These are phyloP conservation scores for Antitype chi DNA, from an alignment of 2,888 invertebrate genomes.

Conservation along the genomic window DNA sequence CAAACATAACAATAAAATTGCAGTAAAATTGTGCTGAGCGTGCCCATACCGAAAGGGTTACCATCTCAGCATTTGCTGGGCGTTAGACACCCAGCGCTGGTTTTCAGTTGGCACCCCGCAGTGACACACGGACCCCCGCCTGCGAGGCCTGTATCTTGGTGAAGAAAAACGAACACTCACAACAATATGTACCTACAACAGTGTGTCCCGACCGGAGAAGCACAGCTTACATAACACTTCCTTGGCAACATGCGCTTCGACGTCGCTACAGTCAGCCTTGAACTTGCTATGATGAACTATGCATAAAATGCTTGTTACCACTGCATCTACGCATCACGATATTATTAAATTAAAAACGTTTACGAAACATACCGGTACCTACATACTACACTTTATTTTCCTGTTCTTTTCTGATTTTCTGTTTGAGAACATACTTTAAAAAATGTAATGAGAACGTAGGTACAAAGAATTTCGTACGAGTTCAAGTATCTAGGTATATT, in stretches of 20 bases:
- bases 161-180: neutral
- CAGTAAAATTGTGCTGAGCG: too few relatives aligned
- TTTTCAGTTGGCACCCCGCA: too few relatives aligned
- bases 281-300: constrained; percentile 37
- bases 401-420: neutral
- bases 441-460: neutral
- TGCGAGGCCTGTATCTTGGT: neutral
- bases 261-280: constrained; percentile 16
- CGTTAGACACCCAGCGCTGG: too few relatives aligned
- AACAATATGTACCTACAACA: neutral
- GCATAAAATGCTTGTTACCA: constrained; percentile 1
- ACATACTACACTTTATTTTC: neutral
- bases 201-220: constrained; percentile 16
- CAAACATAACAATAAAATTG: too few relatives aligned
- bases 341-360: neutral
- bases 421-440: neutral
- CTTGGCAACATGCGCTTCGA: constrained; percentile 1
- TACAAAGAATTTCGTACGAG: neutral
- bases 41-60: too few relatives aligned
- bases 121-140: too few relatives aligned
- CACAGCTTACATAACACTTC: constrained; percentile 18
- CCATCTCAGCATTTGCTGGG: too few relatives aligned
- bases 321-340: neutral
- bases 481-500: neutral
- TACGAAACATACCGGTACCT: neutral